Base-by-base conservation (phyloP, 2,888 invertebrate genomes). In the Anoplius nigerrimus region DNA sequence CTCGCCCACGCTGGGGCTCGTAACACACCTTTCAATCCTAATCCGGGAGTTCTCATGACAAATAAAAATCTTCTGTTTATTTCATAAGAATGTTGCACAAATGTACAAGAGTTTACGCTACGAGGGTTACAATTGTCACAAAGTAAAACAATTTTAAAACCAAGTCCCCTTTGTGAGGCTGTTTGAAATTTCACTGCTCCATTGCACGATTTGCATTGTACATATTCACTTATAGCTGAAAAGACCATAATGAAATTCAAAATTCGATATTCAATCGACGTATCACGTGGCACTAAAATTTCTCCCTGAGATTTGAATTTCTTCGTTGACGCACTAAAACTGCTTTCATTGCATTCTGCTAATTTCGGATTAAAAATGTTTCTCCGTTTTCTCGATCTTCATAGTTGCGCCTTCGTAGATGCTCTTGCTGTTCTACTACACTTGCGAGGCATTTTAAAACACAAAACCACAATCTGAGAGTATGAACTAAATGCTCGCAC, bases 61-160 rank as follows among this genome's bases (percentile, higher is more conserved):
- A 81, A 80, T 69, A 78, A 53, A 74, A 81, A 78, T 66, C 72
- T 64, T 62, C 72, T 13, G 63, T 80, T 82, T 67, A 80, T 77
- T 70, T 75, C 78, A 62, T 82, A 80, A 21, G 75, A 73, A 51
- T 75, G 76, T 20, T 34, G 43, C 59, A 76, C 45, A 72, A 76
- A 72, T n/a, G 62, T 43, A 65, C 77, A 24, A 51, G 80, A 79
- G 58, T 72, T 72, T 72, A 78, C 54, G 24, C 1, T 55, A 69
- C 68, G 72, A 69, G 21, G 24, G 20, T 11, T 48, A 69, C 77
- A 79, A 22, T 76, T 75, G 69, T 78, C 74, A 76, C 78, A 79
- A 42, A 72, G 18, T 13, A 79, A 13, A 70, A 75, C 64, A 64
- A 82, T 77, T 75, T 79, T 79, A 68, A 80, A 82, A 59, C 75